A percentile compares a stretch with the other conserved stretches of the same genome.
Conservation (phyloP, 2,888 invertebrate genomes). For the Epistrophe grossulariae region DNA sequence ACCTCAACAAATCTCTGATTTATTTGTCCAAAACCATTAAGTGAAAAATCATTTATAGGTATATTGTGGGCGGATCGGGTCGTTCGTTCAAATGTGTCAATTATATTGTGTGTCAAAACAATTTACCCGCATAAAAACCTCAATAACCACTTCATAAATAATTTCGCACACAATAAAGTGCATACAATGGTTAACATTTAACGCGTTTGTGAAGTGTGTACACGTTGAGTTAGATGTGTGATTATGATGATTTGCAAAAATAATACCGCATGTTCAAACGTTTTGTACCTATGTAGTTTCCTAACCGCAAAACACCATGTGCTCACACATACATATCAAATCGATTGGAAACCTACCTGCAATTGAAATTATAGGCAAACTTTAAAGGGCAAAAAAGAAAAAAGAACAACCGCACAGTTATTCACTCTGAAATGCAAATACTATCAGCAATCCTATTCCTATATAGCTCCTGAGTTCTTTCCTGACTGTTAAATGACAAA, state of each 20-base stretch:
- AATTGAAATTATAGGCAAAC: not conserved
- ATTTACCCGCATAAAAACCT: conserved; percentile 48
- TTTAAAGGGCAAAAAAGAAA: conserved; percentile 1
- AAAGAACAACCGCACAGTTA: conserved; percentile 43
- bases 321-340: conserved; percentile 15
- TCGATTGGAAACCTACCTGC: conserved; percentile 56
- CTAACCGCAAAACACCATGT: conserved; percentile 18
- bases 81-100: conserved; percentile 60
- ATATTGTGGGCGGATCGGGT: not conserved
- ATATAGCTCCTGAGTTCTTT: not conserved
- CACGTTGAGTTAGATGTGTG: conserved; percentile 43
- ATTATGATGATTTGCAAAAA: conserved; percentile 64
- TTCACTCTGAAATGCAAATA: conserved; percentile 64
- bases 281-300: conserved; percentile 6
- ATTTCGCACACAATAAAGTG: conserved; percentile 46
- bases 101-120: conserved; percentile 74
- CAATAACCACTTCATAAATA: conserved; percentile 60
- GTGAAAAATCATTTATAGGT: conserved; percentile 40
- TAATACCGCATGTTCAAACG: conserved; percentile 33
- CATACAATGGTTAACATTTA: conserved; percentile 33
- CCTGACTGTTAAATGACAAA: conserved; percentile 18
- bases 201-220: not conserved
- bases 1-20: conserved; percentile 51
- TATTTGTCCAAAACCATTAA: conserved; percentile 54
- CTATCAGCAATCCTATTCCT: not conserved